Evolutionary conservation across 2,888 invertebrate genomes (phyloP).

Genomic region (Fabriciana adippe): DNA sequence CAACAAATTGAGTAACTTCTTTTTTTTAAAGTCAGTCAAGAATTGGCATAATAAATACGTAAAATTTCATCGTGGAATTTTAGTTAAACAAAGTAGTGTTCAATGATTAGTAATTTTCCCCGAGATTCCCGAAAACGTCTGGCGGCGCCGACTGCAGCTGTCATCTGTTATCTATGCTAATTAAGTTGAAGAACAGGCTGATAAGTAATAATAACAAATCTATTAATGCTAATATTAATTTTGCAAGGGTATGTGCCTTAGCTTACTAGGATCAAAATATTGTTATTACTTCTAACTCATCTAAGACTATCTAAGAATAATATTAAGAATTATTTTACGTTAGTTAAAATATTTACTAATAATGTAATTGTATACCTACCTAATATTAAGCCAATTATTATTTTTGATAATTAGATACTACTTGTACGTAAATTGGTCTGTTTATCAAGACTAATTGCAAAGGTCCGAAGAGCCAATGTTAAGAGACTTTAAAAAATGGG

Average conservation of each 20-base stretch:
- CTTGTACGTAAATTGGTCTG: no score
- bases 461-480: no score
- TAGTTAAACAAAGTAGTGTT: background rate
- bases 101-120: slow-evolving; percentile 13
- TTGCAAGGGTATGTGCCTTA: background rate
- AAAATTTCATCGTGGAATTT: background rate
- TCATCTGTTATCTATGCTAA: slow-evolving; percentile 64
- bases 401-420: no score
- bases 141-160: slow-evolving; percentile 59
- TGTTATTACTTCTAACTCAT: no score
- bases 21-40: background rate
- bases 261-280: no score
- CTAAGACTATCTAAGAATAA: no score
- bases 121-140: slow-evolving; percentile 54
- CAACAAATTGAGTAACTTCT: background rate
- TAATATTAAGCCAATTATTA: no score
- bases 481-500: no score
- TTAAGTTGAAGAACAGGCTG: slow-evolving; percentile 61
- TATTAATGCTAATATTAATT: background rate
- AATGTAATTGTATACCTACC: no score
- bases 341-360: no score
- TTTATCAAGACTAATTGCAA: no score
- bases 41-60: background rate
- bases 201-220: slow-evolving; percentile 21
- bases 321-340: no score